A percentile compares a stretch with the other conserved stretches of the same genome.
These are phyloP conservation scores for Holothuria leucospilota DNA, from an alignment of 53 echinoderm and acorn worm genomes.

Conservation along the genomic window DNA sequence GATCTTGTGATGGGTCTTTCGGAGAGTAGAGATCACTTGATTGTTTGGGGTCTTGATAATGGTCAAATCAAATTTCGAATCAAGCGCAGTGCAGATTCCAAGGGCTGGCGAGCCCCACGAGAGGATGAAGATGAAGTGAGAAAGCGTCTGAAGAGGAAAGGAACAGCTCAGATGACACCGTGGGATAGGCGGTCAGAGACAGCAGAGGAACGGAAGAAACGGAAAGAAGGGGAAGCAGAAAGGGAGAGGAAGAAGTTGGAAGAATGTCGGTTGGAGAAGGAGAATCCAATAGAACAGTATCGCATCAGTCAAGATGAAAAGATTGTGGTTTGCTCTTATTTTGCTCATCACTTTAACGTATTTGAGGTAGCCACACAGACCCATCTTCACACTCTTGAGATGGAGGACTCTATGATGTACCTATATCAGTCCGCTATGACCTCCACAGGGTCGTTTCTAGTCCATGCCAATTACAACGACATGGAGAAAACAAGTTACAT, in stretches of 20 bases:
- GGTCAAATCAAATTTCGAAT: conserved; percentile 92
- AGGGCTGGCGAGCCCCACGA: conserved; percentile 55
- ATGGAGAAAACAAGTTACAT: conserved; percentile 86
- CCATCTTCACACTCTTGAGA: conserved; percentile 82
- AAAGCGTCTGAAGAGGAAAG: conserved; percentile 63
- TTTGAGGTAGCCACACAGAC: conserved; percentile 79
- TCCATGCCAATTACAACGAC: conserved; percentile 90
- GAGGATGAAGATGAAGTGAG: conserved; percentile 74
- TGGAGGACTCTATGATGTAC: conserved; percentile 87
- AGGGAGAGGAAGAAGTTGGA: conserved; percentile 89
- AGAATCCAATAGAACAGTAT: conserved; percentile 93
- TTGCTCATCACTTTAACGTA: conserved; percentile 92
- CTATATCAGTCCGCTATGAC: conserved; percentile 81
- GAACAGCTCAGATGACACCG: conserved; percentile 85
- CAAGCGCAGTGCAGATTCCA: conserved; percentile 67
- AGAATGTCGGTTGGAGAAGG: conserved; percentile 84
- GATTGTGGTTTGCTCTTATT: conserved; percentile 87
- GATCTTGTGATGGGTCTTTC: conserved; percentile 89
- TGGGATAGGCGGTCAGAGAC: conserved; percentile 95
- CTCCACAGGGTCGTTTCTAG: conserved; percentile 69
- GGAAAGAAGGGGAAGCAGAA: conserved; percentile 77
- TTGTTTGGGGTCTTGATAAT: conserved; percentile 82
- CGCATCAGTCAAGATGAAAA: conserved; percentile 81
- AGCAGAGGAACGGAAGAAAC: conserved; percentile 64
- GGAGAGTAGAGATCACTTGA: conserved; percentile 91